Percentiles rank a stretch among this genome's conserved stretches.
These are phyloP conservation scores for Sarcophilus harrisii DNA, from an alignment of 2,797 vertebrate genomes.

Conservation along the genomic window DNA sequence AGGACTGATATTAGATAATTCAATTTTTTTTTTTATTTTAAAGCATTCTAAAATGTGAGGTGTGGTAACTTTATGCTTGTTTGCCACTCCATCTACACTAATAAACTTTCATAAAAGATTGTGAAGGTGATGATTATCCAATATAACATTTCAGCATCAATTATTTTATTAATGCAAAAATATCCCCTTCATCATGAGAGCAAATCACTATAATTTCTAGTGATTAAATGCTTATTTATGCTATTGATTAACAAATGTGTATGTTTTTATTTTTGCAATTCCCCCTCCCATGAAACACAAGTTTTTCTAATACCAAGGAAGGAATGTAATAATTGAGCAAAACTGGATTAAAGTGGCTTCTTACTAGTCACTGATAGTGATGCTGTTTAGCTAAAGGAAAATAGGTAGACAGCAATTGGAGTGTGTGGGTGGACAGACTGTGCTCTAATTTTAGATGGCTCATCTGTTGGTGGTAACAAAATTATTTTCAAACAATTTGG, in stretches of 20 bases:
- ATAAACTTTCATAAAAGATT: conserved; percentile 47
- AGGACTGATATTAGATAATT: not conserved
- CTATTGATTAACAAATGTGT: conserved; percentile 61
- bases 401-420: not conserved
- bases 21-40: not conserved
- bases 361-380: not conserved
- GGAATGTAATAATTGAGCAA: conserved; percentile 32
- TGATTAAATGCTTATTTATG: not conserved
- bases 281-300: conserved; percentile 64
- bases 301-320: conserved; percentile 45
- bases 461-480: conserved; percentile 1
- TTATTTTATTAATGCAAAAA: conserved; percentile 70
- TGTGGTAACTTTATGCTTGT: not conserved
- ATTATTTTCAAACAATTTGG: conserved; percentile 17
- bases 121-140: conserved; percentile 47
- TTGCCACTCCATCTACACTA: not conserved
- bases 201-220: conserved; percentile 46
- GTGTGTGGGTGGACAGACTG: not conserved
- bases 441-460: not conserved
- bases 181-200: conserved; percentile 46
- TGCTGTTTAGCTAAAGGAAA: not conserved
- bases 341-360: not conserved
- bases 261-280: conserved; percentile 52
- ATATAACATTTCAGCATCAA: conserved; percentile 46
- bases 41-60: not conserved